Base-by-base conservation (phyloP, 2,113 vertebrate species). In the Microtus richardsoni region DNA sequence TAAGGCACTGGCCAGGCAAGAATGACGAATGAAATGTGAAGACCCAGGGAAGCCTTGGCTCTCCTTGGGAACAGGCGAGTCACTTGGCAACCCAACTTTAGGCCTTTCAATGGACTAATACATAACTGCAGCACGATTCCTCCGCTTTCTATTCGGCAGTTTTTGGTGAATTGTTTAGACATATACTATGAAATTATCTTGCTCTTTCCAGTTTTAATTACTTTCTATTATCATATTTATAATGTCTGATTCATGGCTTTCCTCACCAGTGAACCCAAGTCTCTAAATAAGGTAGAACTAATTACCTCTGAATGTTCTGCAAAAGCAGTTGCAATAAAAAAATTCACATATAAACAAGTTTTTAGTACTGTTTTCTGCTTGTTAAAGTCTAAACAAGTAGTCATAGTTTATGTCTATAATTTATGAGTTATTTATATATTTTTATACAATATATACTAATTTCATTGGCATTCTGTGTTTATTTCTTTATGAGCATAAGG, bases 401-500 rank as follows among this genome's bases (percentile, higher is more conserved):
- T 24, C 33, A 73, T 0, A 64, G 0, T 89, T 74, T 62, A 7
- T 92, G 11, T 83, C 79, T 85, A 93, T 30, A 83, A 82, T 13
- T 88, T 79, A 58, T 17, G 21, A 71, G 64, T 89, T 93, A 78
- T 80, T 66, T 92, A 73, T 12, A 70, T 52, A 68, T 83, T 92
- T 92, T 21, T 58, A 58, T 58, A 58, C 58, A 21, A 58, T 58
- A 6, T 58, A 58, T 58, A 58, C 58, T 58, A 66, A 14, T 77
- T 89, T 71, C 19, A 41, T 54, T 91, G 36, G 5, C 26, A 87
- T 88, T 95, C 96, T 68, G 52, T 68, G 41, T 93, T 93, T 96
- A 30, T 62, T 84, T 19, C 3, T 44, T 82, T 71, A 82, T 54
- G n/a, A 93, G 79, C 5, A 24, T 14, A 74, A 70, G 83, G 41